These are phyloP conservation scores for Cavia porcellus DNA, from an alignment of 2,113 vertebrate species.

Conservation along the genomic window DNA sequence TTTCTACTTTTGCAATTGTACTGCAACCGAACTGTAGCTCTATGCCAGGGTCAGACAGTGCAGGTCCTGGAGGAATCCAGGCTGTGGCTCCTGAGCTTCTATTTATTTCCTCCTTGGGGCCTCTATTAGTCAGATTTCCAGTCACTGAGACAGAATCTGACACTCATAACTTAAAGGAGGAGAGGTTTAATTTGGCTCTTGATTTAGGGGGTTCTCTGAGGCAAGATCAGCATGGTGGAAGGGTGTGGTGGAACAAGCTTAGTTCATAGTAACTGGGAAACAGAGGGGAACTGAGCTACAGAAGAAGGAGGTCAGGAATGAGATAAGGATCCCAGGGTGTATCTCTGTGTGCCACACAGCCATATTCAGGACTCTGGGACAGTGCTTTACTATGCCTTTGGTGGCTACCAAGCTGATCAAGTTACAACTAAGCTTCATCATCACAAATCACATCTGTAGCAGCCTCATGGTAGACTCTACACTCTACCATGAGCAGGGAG, in stretches of 20 bases:
- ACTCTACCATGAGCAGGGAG: not conserved
- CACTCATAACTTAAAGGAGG: not conserved
- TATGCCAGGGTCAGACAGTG: fast-evolving
- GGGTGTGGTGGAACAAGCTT: not conserved
- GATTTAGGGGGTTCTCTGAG: not conserved
- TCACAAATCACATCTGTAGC: not conserved
- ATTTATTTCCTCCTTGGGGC: not conserved
- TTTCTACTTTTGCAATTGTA: not conserved
- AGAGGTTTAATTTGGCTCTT: not conserved
- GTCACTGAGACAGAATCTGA: not conserved
- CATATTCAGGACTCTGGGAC: not conserved
- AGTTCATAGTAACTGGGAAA: not conserved
- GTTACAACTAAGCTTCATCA: not conserved
- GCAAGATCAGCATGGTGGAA: not conserved
- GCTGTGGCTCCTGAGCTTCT: no score
- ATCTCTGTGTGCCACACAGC: not conserved
- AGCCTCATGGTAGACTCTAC: not conserved
- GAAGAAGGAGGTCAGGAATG: not conserved
- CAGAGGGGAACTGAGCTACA: not conserved
- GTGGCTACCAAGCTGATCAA: not conserved
- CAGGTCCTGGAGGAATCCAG: not conserved
- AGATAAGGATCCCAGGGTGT: not conserved
- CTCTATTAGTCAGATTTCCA: not conserved
- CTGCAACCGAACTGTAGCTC: not conserved
- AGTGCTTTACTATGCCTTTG: not conserved